Conservation (phyloP, 2,113 vertebrate species). For the Dicerorhinus sumatrensis region DNA sequence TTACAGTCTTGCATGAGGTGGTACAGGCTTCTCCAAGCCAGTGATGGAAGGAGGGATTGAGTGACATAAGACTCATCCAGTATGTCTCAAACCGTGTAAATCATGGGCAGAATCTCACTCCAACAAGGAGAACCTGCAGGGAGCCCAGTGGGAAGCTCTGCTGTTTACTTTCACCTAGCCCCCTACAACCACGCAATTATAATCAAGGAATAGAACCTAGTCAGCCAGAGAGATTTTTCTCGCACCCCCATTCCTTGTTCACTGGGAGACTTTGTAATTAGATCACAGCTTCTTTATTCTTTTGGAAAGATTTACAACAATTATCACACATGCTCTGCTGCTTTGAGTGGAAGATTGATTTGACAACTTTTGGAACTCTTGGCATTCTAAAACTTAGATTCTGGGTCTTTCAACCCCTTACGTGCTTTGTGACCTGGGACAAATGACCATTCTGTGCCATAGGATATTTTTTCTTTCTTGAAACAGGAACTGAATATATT, state of each 20-base stretch:
- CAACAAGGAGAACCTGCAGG: conserved; percentile 39
- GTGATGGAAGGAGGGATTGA: conserved; percentile 65
- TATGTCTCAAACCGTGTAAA: conserved; percentile 76
- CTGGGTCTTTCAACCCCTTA: not conserved
- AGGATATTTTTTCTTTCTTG: not conserved
- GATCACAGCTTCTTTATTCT: not conserved
- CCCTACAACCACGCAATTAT: not conserved
- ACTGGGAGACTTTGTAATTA: not conserved
- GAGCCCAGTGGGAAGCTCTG: not conserved
- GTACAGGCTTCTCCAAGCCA: conserved; percentile 59
- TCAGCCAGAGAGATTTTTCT: not conserved
- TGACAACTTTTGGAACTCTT: not conserved
- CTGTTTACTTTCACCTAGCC: not conserved
- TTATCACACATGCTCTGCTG: not conserved
- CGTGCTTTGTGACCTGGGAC: not conserved
- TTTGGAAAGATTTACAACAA: not conserved
- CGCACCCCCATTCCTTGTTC: not conserved
- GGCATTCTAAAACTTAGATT: not conserved
- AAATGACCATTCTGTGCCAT: not conserved
- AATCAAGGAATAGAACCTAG: not conserved
- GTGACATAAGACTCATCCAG: conserved; percentile 78
- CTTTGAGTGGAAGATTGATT: not conserved
- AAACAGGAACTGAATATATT: not conserved
- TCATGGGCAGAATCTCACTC: conserved; percentile 73
- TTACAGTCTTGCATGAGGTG: not conserved